phyloP scores from a whole-genome alignment of 2,797 vertebrate species.

The Anomalospiza imberbis region DNA sequence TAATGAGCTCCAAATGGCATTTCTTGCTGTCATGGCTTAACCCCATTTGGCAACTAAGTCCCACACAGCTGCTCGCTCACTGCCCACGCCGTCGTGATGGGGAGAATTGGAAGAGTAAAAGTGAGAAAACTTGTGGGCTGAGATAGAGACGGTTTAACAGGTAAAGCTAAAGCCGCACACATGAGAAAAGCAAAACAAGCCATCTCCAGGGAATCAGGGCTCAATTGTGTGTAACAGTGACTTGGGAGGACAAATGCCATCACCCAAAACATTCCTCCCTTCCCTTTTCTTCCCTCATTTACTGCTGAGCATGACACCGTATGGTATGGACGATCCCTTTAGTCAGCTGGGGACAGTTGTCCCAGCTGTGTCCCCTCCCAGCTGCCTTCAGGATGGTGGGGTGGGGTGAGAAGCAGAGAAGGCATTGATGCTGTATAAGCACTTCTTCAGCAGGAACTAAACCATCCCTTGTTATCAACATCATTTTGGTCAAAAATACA shows the following conservation, averaged over 20 bases:
- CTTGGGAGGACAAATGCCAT: not conserved
- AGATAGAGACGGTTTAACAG: not conserved
- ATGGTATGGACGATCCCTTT: not conserved
- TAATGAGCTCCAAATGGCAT: slow-evolving; percentile 28
- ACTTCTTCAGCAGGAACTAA: not conserved
- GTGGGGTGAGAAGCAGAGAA: not conserved
- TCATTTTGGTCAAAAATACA: not conserved
- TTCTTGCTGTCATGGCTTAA: not conserved
- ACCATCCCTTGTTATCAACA: not conserved
- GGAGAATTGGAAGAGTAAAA: not conserved
- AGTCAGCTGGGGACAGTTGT: not conserved
- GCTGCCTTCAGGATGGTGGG: not conserved
- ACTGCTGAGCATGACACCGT: not conserved
- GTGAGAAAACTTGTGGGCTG: not conserved
- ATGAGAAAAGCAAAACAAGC: not conserved
- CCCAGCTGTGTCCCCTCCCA: not conserved
- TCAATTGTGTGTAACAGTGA: not conserved
- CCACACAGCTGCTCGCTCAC: not conserved
- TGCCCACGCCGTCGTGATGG: fast-evolving
- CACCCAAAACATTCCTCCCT: not conserved
- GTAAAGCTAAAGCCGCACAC: not conserved
- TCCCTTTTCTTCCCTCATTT: not conserved
- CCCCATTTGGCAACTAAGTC: fast-evolving
- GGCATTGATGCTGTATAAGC: not conserved
- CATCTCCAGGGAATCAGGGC: not conserved